Base-by-base conservation (phyloP, 2,797 vertebrate genomes). In the Ara ararauna region DNA sequence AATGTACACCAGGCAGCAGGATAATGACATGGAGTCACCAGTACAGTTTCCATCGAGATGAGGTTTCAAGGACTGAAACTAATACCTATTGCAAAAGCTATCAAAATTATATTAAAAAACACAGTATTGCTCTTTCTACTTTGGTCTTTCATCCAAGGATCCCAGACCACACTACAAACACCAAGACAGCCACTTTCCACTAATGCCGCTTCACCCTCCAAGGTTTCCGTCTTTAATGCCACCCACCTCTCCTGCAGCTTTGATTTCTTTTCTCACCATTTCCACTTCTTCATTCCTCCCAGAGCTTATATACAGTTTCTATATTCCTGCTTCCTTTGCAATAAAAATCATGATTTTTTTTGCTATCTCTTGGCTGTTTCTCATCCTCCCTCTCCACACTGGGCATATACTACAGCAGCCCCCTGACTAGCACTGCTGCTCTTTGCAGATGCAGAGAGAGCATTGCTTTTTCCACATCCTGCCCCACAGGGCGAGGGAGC, bases 21-120 rank as follows among this genome's bases (percentile, higher is more conserved):
- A 85, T 93, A 96, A 96, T 94, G 75, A 90, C 92, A 90, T 0
- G 0, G 72, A 95, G 78, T 38, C 42, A 44, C 82, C 40, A 30
- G 68, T 1, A 5, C 34, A 40, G 72, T 81, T 96, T 89, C 87
- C 84, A 90, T 61, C 7, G 9, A 93, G 93, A 95, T 89, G 78
- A 85, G 66, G 50, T 85, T 95, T 96, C 91, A 89, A 95, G 93
- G 62, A 38, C 62, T 85, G 81, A 96, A 94, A 68, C 88, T 85
- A 95, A 94, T 87, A 95, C 65, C 72, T 92, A 72, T 56, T 58
- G 66, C 87, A 76, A 75, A 83, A 96, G 79, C 92, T 89, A 87
- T 89, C 81, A 93, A 72, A 92, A 95, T 89, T 77, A 72, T 90
- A 89, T 95, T 95, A 92, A 85, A 94, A 81, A 24, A 5, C 61